Conservation (phyloP, 2,888 invertebrate genomes). For the Erebia ligea region DNA sequence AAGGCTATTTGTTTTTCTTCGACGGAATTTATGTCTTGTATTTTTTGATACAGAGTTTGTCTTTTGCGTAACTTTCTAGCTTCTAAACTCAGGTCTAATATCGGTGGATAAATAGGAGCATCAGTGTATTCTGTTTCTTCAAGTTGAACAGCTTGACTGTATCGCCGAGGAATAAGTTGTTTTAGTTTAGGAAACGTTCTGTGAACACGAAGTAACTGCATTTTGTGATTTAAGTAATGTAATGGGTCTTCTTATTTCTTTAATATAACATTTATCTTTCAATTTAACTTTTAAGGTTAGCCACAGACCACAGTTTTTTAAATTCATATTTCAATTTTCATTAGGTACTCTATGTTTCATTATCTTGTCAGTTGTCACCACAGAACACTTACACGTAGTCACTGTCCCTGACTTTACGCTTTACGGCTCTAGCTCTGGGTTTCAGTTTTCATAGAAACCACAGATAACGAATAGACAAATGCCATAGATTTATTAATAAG, state of each 20-base stretch:
- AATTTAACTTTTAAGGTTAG: neutral
- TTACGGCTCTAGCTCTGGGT: too few relatives aligned
- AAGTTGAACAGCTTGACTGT: slow-evolving; percentile 58
- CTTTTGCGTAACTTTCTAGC: slow-evolving; percentile 75
- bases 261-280: neutral
- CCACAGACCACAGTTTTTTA: neutral
- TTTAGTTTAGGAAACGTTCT: slow-evolving; percentile 65
- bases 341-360: too few relatives aligned
- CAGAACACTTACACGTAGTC: neutral
- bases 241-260: too few relatives aligned
- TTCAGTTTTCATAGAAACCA: too few relatives aligned
- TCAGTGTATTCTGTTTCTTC: slow-evolving; percentile 72
- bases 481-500: too few relatives aligned
- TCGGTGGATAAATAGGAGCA: slow-evolving; percentile 83
- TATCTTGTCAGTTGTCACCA: too few relatives aligned
- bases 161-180: slow-evolving; percentile 50
- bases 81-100: slow-evolving; percentile 82
- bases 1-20: slow-evolving; percentile 93
- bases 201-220: slow-evolving; percentile 64
- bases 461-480: too few relatives aligned
- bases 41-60: slow-evolving; percentile 79
- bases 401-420: too few relatives aligned
- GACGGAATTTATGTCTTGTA: slow-evolving; percentile 86
- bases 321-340: too few relatives aligned
- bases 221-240: slow-evolving; percentile 45